Conservation (phyloP, 2,113 vertebrate species). For the Elaphurus davidianus region DNA sequence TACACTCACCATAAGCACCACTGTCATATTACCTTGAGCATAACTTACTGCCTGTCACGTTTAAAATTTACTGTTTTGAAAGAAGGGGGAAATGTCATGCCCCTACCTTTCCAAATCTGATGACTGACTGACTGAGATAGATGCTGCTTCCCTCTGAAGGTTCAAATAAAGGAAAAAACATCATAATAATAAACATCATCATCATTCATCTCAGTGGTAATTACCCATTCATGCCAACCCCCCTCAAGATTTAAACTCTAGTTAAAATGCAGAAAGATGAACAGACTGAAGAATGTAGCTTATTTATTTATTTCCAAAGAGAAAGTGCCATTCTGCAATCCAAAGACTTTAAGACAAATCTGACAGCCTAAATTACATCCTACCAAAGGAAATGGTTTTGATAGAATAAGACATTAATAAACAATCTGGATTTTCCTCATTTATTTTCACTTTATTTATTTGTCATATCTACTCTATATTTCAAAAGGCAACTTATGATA, state of each 20-base stretch:
- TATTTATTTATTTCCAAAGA: constrained; percentile 60
- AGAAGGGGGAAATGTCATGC: not conserved
- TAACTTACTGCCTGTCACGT: not conserved
- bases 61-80: constrained; percentile 45
- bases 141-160: constrained; percentile 24
- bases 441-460: constrained; percentile 44
- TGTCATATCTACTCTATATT: constrained; percentile 27
- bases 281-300: constrained; percentile 54
- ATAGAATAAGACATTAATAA: constrained; percentile 53
- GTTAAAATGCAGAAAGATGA: constrained; percentile 58
- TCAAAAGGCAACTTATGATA: constrained; percentile 13
- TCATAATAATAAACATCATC: constrained; percentile 40
- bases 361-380: constrained; percentile 59
- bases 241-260: constrained; percentile 63
- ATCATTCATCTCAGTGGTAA: constrained; percentile 37
- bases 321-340: constrained; percentile 16
- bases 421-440: constrained; percentile 20
- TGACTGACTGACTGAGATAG: constrained; percentile 40
- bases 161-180: constrained; percentile 44
- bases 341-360: constrained; percentile 48
- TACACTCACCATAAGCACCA: not conserved
- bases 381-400: not conserved
- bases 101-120: not conserved
- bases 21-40: not conserved
- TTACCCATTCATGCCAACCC: constrained; percentile 43